phyloP scores from a whole-genome alignment of 2,113 vertebrate genomes.

The Hemicordylus capensis region DNA sequence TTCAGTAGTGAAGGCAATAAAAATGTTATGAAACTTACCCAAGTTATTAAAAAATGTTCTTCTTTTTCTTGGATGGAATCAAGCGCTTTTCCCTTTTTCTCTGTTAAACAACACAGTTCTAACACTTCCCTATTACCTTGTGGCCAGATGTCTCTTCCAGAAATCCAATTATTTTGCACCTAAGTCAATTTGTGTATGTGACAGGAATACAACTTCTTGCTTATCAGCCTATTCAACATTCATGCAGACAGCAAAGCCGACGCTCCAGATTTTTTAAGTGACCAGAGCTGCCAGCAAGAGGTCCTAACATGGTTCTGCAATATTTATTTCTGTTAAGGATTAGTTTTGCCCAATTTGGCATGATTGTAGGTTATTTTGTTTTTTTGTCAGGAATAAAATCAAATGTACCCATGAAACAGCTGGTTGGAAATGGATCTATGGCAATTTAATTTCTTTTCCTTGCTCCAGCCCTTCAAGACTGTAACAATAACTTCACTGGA shows the following conservation, averaged over 20 bases:
- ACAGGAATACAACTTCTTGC: background rate
- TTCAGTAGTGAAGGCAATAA: background rate
- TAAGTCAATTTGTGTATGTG: background rate
- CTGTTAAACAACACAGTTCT: background rate
- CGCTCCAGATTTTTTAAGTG: background rate
- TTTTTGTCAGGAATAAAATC: constrained; percentile 13
- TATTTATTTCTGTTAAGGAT: background rate
- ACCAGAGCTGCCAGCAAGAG: background rate
- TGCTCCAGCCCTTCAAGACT: background rate
- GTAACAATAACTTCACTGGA: background rate
- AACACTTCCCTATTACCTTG: background rate
- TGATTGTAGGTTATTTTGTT: background rate
- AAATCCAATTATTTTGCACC: background rate
- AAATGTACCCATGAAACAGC: background rate
- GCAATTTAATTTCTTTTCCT: background rate
- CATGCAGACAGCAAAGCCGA: background rate
- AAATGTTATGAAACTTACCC: background rate
- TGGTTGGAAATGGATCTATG: background rate
- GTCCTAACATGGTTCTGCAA: background rate
- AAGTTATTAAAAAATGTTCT: background rate
- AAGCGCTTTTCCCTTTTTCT: background rate
- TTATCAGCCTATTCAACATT: background rate
- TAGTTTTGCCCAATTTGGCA: background rate
- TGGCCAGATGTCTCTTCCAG: background rate
- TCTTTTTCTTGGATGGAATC: background rate